Evolutionary conservation across 2,113 vertebrate species (phyloP).

Genomic region (Scytalopus superciliaris): DNA sequence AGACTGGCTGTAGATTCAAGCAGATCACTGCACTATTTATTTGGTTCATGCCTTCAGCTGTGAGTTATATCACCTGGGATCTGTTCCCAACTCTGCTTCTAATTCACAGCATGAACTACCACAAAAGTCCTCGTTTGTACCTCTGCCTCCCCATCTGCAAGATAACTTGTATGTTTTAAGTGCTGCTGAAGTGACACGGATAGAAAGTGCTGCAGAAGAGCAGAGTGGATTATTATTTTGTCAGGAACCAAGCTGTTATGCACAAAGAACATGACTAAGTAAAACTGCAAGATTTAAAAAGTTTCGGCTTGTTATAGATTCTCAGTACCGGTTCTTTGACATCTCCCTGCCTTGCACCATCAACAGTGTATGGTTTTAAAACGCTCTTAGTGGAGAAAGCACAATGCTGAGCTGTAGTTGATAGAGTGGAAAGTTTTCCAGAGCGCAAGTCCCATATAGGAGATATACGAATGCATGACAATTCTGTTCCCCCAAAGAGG

Average conservation of each 20-base stretch:
- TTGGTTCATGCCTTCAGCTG: neutral
- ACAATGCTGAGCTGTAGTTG: conserved; percentile 56
- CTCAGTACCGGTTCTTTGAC: neutral
- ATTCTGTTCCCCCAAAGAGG: conserved; percentile 71
- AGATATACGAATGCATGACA: conserved; percentile 78
- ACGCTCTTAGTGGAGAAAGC: conserved; percentile 25
- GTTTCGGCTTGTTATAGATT: neutral
- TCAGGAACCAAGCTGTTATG: neutral
- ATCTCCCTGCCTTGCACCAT: conserved; percentile 10
- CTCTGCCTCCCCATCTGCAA: neutral
- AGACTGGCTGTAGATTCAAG: neutral
- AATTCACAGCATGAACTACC: neutral
- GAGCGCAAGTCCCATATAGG: conserved; percentile 71
- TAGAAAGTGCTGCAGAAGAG: neutral
- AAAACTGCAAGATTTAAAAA: neutral
- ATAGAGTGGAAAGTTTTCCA: conserved; percentile 69
- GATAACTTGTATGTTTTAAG: neutral
- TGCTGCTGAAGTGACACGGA: neutral
- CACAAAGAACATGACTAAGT: neutral
- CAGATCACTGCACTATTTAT: neutral
- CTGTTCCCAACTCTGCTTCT: neutral
- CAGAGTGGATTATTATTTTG: neutral
- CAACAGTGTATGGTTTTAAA: conserved; percentile 5
- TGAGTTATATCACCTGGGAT: neutral
- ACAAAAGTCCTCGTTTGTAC: neutral